A percentile compares a stretch with the other conserved stretches of the same genome.
Conservation (phyloP, 2,113 vertebrate genomes). For the Morone chrysops region DNA sequence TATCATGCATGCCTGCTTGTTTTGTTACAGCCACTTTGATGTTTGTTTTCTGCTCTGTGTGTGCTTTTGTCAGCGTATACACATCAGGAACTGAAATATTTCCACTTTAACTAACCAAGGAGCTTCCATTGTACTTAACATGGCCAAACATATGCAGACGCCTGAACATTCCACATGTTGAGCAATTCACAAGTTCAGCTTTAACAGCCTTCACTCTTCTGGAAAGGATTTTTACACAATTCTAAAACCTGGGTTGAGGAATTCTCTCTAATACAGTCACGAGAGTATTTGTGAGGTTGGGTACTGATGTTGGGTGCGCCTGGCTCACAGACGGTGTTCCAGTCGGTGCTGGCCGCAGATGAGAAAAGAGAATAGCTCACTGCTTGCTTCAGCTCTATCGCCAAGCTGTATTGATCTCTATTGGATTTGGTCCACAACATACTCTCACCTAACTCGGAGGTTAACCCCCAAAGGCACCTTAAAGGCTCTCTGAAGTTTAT, state of each 20-base stretch:
- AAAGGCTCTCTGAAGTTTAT: slow-evolving; percentile 67
- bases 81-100: neutral
- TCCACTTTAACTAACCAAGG: neutral
- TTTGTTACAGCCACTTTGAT: slow-evolving; percentile 2
- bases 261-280: neutral
- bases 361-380: slow-evolving; percentile 28
- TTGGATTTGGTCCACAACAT: slow-evolving; percentile 67
- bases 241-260: neutral
- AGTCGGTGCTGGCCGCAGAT: neutral
- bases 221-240: neutral
- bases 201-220: neutral
- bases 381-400: slow-evolving; percentile 40
- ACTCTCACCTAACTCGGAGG: slow-evolving; percentile 55
- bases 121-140: neutral
- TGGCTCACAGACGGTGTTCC: neutral
- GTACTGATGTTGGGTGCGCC: neutral
- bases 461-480: slow-evolving; percentile 61
- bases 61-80: neutral
- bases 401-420: slow-evolving; percentile 72
- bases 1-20: neutral
- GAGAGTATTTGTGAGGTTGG: neutral
- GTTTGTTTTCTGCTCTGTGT: slow-evolving; percentile 21
- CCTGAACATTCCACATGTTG: neutral
- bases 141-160: neutral
- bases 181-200: neutral